Evolutionary conservation across 1,140 invertebrate genomes (phyloP).

Genomic region (Solen grandis): DNA sequence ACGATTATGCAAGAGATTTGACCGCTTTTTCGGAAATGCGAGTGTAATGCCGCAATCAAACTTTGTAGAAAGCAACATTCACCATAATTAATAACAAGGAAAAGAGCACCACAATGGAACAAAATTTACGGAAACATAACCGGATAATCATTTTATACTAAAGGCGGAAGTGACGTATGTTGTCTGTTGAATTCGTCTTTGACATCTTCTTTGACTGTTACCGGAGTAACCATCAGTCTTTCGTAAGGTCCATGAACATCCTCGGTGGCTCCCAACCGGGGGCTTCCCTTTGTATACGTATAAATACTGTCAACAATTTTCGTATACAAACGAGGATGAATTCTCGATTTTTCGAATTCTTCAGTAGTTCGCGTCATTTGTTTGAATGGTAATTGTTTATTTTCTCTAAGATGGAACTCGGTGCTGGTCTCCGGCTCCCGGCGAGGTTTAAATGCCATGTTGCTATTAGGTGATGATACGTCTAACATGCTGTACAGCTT

Average conservation of each 20-base stretch:
- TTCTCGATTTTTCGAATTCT: conserved; percentile 16
- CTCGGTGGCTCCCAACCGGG: not conserved
- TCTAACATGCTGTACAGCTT: conserved; percentile 45
- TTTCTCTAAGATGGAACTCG: conserved; percentile 38
- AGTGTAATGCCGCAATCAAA: too few species aligned
- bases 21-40: too few species aligned
- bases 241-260: conserved; percentile 28
- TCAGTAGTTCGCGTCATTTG: conserved; percentile 34
- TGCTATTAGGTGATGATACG: not conserved
- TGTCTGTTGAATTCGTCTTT: conserved; percentile 30
- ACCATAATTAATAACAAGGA: too few species aligned
- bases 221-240: conserved; percentile 47
- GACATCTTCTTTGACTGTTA: conserved; percentile 18
- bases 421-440: conserved; percentile 32
- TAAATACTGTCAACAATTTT: conserved; percentile 53
- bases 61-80: too few species aligned
- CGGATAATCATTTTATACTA: not conserved
- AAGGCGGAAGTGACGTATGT: conserved; percentile 1
- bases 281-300: conserved; percentile 37
- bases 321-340: conserved; percentile 45
- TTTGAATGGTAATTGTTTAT: conserved; percentile 47
- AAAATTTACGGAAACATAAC: not conserved
- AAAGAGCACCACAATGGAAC: too few species aligned
- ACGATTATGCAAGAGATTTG: too few species aligned
- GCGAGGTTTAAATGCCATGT: conserved; percentile 38